Evolutionary conservation across 2,113 vertebrate species (phyloP), one percentile per base, ranked within the genome.

Genomic region (Amphilophus citrinellus): DNA sequence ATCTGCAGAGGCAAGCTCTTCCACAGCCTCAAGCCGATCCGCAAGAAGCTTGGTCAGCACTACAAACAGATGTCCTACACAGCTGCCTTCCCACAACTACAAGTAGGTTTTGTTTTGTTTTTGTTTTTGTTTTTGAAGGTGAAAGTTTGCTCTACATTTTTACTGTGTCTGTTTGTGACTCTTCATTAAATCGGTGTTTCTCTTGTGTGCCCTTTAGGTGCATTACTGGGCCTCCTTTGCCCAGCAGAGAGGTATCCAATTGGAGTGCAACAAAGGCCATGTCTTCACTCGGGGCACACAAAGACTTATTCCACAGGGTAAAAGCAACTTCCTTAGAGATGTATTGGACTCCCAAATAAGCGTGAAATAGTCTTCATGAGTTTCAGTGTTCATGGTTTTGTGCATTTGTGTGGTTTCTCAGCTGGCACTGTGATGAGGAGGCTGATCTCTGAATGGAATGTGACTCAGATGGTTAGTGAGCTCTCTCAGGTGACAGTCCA

Each of bases 221-320:
- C 98, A 98, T 93, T 99, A 99, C 80, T 99, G 98, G 98, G 98
- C 98, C 17, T 99, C 98, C 22, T 99, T 99, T 57, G 98, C 98
- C 30, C 98, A 99, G 95, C 98, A 99, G 84, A 96, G 98, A 13
- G 98, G 98, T 0, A 95, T 99, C 89, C 98, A 99, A 90, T 95
- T 99, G 89, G 98, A 99, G 73, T 99, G 98, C 77, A 97, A 95
- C 85, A 97, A 98, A 84, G 98, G 98, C 2, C 97, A 99, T 47
- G 95, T 99, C 88, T 99, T 99, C 89, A 98, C 98, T 80, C 96
- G 97, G 0, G 98, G 98, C 58, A 96, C 97, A 14, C 98, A 99
- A 92, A 97, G 98, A 59, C 97, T 99, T 59, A 98, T 99, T 87
- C 98, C 98, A 1, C 98, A 99, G 89, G 98, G 98, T 99, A 93